Evolutionary conservation across 2,113 vertebrate genomes (phyloP), one percentile per base, ranked within the genome.

Genomic region (Epinephelus cyanopodus): DNA sequence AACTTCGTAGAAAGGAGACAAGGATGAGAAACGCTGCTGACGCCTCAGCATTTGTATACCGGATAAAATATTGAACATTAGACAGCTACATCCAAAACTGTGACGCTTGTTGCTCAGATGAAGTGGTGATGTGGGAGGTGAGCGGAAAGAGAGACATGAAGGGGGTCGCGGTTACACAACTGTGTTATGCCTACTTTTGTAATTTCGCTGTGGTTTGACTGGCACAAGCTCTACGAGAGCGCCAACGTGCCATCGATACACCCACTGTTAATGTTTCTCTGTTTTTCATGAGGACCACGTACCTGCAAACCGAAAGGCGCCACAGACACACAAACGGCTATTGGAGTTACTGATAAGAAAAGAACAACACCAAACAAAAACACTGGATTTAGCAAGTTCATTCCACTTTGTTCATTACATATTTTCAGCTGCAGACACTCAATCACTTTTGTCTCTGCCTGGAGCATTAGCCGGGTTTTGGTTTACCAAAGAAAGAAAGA

Each of bases 91-190:
- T 82, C 63, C 69, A 65, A 64, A 50, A 50, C 77, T 60, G 67
- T 89, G 87, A 76, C 54, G 68, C 77, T 82, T 33, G 69, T 66
- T 60, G 17, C 74, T 83, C 56, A 57, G 79, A 74, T 57, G 52
- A 56, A 83, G 69, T 67, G 73, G 58, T 65, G 65, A 54, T 68
- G 68, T 74, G 75, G 83, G 68, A 83, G 70, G 89, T 65, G 77
- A 80, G 37, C 48, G 37, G 60, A 63, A 48, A 39, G 45, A 78
- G 74, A 72, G 62, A 83, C 33, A 72, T 21, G 68, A 72, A 80
- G 68, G 74, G 60, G 61, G 66, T 84, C 29, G 19, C 65, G 54
- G 72, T 82, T 74, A 78, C 64, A 75, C 77, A 80, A 82, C 82
- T 63, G 64, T 29, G 42, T 39, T 27, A 14, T 25, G 37, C 62